phyloP scores from a whole-genome alignment of 2,113 vertebrate species.

The Chascanopsetta lugubris region DNA sequence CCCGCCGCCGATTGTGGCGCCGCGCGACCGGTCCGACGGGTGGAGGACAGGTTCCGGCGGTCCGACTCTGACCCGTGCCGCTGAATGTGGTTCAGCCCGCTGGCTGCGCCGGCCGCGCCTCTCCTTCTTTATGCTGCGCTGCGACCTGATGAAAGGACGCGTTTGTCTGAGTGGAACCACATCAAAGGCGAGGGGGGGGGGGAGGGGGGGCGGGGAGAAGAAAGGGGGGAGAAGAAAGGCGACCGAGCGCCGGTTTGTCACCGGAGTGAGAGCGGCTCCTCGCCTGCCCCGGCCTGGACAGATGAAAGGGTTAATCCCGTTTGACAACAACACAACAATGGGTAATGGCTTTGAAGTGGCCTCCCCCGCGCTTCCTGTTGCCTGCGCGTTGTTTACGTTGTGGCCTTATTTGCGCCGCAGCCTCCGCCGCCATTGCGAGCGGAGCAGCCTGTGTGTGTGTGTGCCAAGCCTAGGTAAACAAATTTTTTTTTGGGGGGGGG shows the following conservation, averaged over 20 bases:
- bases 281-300: slow-evolving; percentile 44
- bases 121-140: slow-evolving; percentile 43
- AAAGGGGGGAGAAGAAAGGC: slow-evolving; percentile 52
- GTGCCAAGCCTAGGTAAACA: slow-evolving; percentile 62
- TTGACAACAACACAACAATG: slow-evolving; percentile 66
- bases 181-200: slow-evolving; percentile 59
- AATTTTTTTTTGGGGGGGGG: too few relatives aligned
- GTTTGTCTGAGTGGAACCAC: slow-evolving; percentile 60
- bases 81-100: slow-evolving; percentile 21
- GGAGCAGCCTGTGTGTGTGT: slow-evolving; percentile 25
- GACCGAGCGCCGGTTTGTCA: slow-evolving; percentile 32
- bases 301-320: slow-evolving; percentile 71
- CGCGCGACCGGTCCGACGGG: slow-evolving; percentile 1
- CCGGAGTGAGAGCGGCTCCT: slow-evolving; percentile 48
- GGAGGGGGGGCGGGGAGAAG: slow-evolving; percentile 49
- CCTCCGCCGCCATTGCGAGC: slow-evolving; percentile 33
- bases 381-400: slow-evolving; percentile 18
- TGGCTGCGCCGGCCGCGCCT: slow-evolving; percentile 12
- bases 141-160: slow-evolving; percentile 56
- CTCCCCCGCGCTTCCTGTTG: slow-evolving; percentile 19
- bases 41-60: neutral
- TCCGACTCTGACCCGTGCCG: slow-evolving; percentile 10
- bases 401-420: slow-evolving; percentile 43
- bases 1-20: neutral
- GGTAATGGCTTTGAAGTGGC: slow-evolving; percentile 53